A percentile compares a stretch with the other conserved stretches of the same genome.
These are phyloP conservation scores for Chrysoperla carnea DNA, from an alignment of 1,140 invertebrate species.

Conservation along the genomic window DNA sequence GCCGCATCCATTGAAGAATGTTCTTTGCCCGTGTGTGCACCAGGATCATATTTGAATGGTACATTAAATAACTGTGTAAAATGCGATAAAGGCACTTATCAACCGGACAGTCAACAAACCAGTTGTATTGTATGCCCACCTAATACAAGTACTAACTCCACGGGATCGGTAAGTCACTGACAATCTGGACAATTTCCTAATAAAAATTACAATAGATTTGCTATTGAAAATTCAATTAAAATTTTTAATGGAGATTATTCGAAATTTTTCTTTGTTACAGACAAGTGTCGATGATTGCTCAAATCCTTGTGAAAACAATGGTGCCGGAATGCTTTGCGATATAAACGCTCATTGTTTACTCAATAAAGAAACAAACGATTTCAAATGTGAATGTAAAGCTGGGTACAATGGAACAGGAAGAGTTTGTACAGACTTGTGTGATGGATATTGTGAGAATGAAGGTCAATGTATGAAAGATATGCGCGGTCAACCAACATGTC, in stretches of 20 bases:
- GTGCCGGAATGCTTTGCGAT: constrained; percentile 71
- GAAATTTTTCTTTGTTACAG: constrained; percentile 33
- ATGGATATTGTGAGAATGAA: constrained; percentile 78
- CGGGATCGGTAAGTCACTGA: constrained; percentile 47
- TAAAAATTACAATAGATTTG: too few relatives aligned
- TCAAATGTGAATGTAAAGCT: constrained; percentile 84
- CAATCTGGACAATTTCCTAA: too few relatives aligned
- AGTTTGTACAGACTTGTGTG: constrained; percentile 71
- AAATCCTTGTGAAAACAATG: constrained; percentile 78
- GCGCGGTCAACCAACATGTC: constrained; percentile 64
- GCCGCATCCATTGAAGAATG: constrained; percentile 78
- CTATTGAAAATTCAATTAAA: too few relatives aligned
- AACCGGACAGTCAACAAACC: constrained; percentile 78
- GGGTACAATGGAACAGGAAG: constrained; percentile 82
- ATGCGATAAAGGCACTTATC: constrained; percentile 87
- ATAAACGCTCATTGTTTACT: constrained; percentile 77
- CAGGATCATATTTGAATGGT: constrained; percentile 68
- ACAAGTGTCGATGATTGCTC: constrained; percentile 69
- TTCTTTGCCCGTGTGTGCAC: constrained; percentile 69
- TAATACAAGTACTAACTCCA: constrained; percentile 77
- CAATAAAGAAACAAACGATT: constrained; percentile 67
- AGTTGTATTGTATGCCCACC: constrained; percentile 75
- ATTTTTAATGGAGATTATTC: too few relatives aligned
- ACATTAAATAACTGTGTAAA: constrained; percentile 68
- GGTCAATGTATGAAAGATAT: constrained; percentile 78